These are phyloP conservation scores for Deilephila porcellus DNA, from an alignment of 2,888 invertebrate genomes.

Conservation along the genomic window DNA sequence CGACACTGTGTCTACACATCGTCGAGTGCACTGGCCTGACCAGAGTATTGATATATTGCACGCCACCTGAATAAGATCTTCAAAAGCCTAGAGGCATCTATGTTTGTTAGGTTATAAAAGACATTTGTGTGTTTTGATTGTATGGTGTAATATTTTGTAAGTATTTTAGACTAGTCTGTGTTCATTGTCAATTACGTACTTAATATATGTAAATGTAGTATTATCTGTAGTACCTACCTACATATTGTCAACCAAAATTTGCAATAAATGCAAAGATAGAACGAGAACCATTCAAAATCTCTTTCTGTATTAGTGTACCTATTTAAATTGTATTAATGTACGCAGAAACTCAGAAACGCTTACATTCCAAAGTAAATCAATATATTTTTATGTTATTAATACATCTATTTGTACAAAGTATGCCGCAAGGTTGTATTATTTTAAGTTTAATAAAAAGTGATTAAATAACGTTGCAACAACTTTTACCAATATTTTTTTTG, in stretches of 20 bases:
- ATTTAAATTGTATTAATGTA: too few species aligned
- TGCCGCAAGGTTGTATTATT: too few species aligned
- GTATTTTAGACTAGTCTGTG: constrained; percentile 3
- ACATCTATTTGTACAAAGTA: too few species aligned
- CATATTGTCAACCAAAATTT: too few species aligned
- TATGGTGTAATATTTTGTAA: not conserved
- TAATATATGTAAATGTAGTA: not conserved
- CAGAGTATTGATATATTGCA: constrained; percentile 77
- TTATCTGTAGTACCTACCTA: too few species aligned
- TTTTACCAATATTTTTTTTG: too few species aligned
- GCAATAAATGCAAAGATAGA: too few species aligned
- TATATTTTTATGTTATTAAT: not conserved
- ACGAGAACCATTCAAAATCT: too few species aligned
- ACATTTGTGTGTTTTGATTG: not conserved
- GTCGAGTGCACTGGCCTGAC: constrained; percentile 90
- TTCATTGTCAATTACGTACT: not conserved
- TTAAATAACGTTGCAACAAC: too few species aligned
- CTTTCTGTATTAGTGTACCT: too few species aligned
- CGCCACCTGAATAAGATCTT: constrained; percentile 39
- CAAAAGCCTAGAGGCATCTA: not conserved
- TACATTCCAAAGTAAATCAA: not conserved
- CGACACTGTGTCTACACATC: constrained; percentile 87
- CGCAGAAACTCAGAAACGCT: too few species aligned
- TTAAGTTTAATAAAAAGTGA: too few species aligned
- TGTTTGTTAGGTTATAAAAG: not conserved